These are phyloP conservation scores for Apis florea DNA, from an alignment of 1,140 invertebrate species.

Conservation along the genomic window DNA sequence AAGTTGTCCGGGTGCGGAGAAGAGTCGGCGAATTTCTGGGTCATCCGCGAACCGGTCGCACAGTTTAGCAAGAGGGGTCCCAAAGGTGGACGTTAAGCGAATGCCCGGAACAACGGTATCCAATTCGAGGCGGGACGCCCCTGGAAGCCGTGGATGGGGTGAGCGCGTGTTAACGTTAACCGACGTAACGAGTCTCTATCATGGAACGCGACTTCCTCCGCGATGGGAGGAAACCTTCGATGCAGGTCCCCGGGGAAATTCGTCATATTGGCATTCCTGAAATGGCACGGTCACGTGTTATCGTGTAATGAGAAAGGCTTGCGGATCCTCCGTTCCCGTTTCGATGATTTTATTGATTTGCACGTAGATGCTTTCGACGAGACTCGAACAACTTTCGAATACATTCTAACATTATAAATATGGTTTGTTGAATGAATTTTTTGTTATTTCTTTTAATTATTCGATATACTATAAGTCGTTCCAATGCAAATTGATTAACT, in stretches of 20 bases:
- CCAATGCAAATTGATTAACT: no score
- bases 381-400: background rate
- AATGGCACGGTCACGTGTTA: conserved; percentile 27
- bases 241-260: conserved; percentile 64
- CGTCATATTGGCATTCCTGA: conserved; percentile 65
- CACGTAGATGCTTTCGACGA: background rate
- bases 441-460: no score
- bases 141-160: background rate
- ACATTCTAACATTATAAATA: no score
- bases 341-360: background rate
- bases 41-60: background rate
- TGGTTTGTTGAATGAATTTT: no score
- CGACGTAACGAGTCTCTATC: conserved; percentile 44
- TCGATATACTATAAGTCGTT: no score
- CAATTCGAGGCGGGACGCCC: conserved; percentile 46
- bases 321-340: background rate
- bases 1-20: background rate
- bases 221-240: conserved; percentile 3
- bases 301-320: conserved; percentile 21
- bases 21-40: conserved; percentile 24
- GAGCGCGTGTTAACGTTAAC: conserved; percentile 45
- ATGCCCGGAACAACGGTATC: conserved; percentile 46
- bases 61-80: conserved; percentile 25
- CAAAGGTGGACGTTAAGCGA: conserved; percentile 49
- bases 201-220: conserved; percentile 25